Evolutionary conservation across 2,113 vertebrate species (phyloP), one percentile per base, ranked within the genome.

Genomic region (Diglossa brunneiventris): DNA sequence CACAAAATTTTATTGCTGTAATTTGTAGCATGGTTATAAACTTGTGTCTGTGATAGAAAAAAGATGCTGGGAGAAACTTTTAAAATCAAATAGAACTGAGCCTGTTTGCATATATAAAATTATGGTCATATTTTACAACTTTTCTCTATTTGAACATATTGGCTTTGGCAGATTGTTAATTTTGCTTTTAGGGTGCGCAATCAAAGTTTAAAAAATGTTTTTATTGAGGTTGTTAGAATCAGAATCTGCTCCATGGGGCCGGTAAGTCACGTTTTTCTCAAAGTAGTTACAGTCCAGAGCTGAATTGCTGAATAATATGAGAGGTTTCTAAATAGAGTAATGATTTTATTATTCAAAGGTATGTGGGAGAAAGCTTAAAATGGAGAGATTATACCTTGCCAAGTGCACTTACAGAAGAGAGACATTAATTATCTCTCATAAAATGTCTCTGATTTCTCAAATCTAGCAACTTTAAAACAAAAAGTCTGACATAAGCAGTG

Each of bases 1-100:
- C 73, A 86, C 85, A 68, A 89, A 92, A 93, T 88, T 92, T 96
- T 93, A 95, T 72, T 89, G 79, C 83, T 86, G 50, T 90, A 94
- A 92, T 97, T 94, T 94, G 61, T 94, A 59, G 46, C 11, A 31
- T 46, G 55, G 83, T 74, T 92, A 90, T 95, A 93, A 96, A 93
- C 52, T 88, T 91, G 47, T 68, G 77, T 33, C 52, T 93, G 49
- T n/a, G 68, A 31, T 72, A 55, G 79, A 95, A 91, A 91, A 95
- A 28, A 93, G 63, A 89, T 79, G 75, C 82, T 77, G 83, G 61
- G 69, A 94, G 55, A 94, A 89, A 95, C 55, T 92, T 96, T 20
- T 28, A 42, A 94, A 95, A 82, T 87, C 47, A 89, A 82, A 89
- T 72, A 84, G 73, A 90, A 83, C 37, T 37, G 31, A 80, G 33